Percentiles rank a stretch among this genome's conserved stretches.
Evolutionary conservation across 2,113 vertebrate genomes (phyloP).

Genomic region (Erythrocebus patas): DNA sequence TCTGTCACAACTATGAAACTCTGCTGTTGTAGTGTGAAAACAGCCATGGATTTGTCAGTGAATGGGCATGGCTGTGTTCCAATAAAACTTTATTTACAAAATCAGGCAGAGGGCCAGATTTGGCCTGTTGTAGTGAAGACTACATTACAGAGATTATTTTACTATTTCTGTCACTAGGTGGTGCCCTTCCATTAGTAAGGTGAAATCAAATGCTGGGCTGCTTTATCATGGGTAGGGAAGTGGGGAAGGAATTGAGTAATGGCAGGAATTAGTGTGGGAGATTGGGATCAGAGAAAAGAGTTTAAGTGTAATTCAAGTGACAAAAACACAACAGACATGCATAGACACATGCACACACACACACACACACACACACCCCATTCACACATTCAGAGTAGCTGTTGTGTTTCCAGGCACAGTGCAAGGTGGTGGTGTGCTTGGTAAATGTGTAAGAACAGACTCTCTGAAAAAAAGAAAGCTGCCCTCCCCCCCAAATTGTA

Average conservation of each 20-base stretch:
- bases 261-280: not conserved
- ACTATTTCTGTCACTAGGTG: slow-evolving; percentile 59
- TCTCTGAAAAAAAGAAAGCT: not conserved
- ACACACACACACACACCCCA: no score
- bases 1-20: not conserved
- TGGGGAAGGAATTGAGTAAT: not conserved
- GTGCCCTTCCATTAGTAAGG: slow-evolving; percentile 55
- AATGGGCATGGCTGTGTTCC: not conserved
- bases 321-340: not conserved
- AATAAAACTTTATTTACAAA: slow-evolving; percentile 61
- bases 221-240: not conserved
- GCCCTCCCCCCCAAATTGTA: not conserved
- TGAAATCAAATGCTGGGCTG: not conserved
- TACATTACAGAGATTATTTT: not conserved
- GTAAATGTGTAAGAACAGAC: not conserved
- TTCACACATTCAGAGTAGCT: not conserved
- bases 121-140: not conserved
- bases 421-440: not conserved
- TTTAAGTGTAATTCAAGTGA: not conserved
- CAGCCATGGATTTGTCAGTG: not conserved
- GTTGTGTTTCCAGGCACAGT: not conserved
- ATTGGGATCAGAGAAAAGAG: not conserved
- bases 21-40: not conserved
- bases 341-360: no score
- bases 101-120: not conserved